Base-by-base conservation (phyloP, 1,140 invertebrate species). In the Diorhabda elongata region DNA sequence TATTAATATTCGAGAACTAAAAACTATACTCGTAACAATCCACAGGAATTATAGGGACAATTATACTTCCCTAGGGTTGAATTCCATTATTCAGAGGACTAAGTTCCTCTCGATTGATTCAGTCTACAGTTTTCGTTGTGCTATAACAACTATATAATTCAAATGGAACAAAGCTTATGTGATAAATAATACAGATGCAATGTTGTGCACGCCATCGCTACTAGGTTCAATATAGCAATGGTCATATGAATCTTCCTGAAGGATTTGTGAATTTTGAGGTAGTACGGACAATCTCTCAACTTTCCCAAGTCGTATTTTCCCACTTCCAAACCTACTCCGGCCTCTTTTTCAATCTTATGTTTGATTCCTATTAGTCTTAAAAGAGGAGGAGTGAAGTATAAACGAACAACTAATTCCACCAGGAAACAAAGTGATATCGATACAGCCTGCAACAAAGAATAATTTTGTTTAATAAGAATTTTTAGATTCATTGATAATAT, bases 221-320 rank as follows among this genome's bases (percentile, higher is more conserved):
- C 79, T 74, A 93, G 86, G 74, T 92, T 92, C 11, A 88, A 89
- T 71, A 91, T 86, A 3, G 91, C 90, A 67, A 91, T 88, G 45
- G 80, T 82, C 47, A 88, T 86, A 77, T 93, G 91, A 42, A 87
- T 82, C 3, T 84, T 83, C 41, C 91, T 84, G 79, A 93, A 93
- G 4, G 84, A 82, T 58, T 83, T 83, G 74, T 91, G 84, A 4
- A 92, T 84, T 68, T 85, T 85, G 67, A 90, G 80, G 78, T 92
- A 92, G 70, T 89, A 87, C 0, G 90, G 89, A 76, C 90, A 92
- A 70, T 89, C 83, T 9, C 85, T 84, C 5, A 92, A 78, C 9
- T 86, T 83, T 9, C 90, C 90, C 2, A 88, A 81, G 41, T 88
- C 81, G 64, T 90, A 84, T 69, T 84, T 83, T 42, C 91, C 91